Evolutionary conservation across 2,113 vertebrate genomes (phyloP).

Genomic region (Collichthys lucidus): DNA sequence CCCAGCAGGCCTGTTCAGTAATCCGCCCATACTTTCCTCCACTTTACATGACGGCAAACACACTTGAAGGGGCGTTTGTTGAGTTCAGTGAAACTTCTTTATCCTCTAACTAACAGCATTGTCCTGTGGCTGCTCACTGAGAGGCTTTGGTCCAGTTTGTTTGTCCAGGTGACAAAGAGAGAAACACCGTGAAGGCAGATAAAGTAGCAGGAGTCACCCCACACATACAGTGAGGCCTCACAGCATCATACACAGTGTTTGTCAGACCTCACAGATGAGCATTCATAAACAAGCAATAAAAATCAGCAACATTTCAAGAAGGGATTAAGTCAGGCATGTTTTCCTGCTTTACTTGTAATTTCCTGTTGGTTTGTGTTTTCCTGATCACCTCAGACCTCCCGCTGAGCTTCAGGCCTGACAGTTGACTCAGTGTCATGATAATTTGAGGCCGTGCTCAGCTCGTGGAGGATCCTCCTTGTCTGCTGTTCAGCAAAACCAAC

Average conservation of each 20-base stretch:
- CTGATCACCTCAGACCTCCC: conserved; percentile 3
- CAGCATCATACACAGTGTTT: not conserved
- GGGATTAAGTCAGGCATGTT: conserved; percentile 7
- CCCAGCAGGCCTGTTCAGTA: no score
- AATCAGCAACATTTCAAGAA: not conserved
- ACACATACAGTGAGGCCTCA: not conserved
- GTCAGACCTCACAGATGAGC: not conserved
- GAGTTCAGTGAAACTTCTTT: not conserved
- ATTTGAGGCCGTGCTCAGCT: not conserved
- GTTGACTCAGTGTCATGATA: conserved; percentile 16
- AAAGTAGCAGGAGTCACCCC: not conserved
- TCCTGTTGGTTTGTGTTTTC: conserved; percentile 35
- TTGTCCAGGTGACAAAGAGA: conserved; percentile 16
- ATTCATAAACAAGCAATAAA: not conserved
- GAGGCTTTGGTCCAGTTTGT: not conserved
- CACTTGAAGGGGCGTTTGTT: no score
- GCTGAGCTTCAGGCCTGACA: not conserved
- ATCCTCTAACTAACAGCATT: not conserved
- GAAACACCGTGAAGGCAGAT: conserved; percentile 1
- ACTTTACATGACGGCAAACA: no score
- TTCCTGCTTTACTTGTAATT: conserved; percentile 47
- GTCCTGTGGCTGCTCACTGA: not conserved
- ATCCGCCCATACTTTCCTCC: no score
- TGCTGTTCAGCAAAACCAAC: not conserved
- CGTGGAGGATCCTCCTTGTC: not conserved